phyloP scores from a whole-genome alignment of 2,797 vertebrate genomes.

The Fundulus diaphanus region DNA sequence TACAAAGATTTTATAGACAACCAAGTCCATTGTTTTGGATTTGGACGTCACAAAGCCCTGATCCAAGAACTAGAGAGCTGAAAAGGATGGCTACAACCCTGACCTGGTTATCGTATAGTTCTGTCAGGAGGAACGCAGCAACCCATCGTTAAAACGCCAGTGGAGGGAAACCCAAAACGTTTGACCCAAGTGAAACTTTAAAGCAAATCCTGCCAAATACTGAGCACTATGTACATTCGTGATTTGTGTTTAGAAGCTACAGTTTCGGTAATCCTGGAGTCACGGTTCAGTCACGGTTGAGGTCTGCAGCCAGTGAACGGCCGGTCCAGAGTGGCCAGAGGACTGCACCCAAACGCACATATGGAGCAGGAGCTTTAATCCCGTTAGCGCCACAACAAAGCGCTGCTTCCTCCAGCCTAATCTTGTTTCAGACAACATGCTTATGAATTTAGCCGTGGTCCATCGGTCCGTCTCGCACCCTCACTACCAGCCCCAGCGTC shows the following conservation, averaged over 20 bases:
- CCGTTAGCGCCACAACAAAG: constrained; percentile 43
- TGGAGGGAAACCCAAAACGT: neutral
- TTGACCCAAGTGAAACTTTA: neutral
- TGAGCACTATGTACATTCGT: neutral
- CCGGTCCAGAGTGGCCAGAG: neutral
- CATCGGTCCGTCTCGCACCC: constrained; percentile 9
- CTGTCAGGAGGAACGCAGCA: neutral
- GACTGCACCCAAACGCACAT: constrained; percentile 26
- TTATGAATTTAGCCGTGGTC: constrained; percentile 53
- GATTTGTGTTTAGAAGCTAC: too few species aligned
- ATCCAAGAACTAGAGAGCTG: too few species aligned
- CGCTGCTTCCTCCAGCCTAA: constrained; percentile 31
- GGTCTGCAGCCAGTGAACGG: constrained; percentile 7
- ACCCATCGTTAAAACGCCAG: neutral
- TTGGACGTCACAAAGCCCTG: neutral
- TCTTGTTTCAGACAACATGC: constrained; percentile 55
- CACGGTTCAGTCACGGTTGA: too few species aligned
- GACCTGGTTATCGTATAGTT: too few species aligned
- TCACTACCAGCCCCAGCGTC: neutral
- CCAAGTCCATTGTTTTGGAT: neutral
- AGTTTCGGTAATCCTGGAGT: too few species aligned
- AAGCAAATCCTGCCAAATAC: neutral
- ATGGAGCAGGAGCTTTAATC: constrained; percentile 51
- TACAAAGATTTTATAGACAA: neutral
- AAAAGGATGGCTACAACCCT: too few species aligned